Conservation (phyloP, 2,113 vertebrate genomes). For the Ursus arctos region DNA sequence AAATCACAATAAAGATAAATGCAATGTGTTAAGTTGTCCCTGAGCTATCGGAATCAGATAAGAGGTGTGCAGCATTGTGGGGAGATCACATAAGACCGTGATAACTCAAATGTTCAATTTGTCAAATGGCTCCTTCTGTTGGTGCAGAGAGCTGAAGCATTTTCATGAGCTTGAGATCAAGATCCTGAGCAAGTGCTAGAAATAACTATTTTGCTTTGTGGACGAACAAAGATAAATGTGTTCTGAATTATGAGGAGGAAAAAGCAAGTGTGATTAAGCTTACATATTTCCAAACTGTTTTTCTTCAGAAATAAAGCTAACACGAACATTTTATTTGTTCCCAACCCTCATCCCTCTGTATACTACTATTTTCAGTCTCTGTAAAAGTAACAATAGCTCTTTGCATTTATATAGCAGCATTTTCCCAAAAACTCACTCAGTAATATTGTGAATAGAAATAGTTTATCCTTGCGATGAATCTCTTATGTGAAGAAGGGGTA, state of each 20-base stretch:
- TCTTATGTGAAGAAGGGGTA: constrained; percentile 27
- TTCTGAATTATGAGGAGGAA: constrained; percentile 50
- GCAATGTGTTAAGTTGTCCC: constrained; percentile 48
- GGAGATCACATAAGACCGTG: constrained; percentile 44
- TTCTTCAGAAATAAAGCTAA: constrained; percentile 60
- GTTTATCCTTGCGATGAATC: constrained; percentile 37
- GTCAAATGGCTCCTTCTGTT: constrained; percentile 53
- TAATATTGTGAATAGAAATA: constrained; percentile 60
- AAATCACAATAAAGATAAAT: constrained; percentile 74
- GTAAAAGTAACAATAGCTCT: constrained; percentile 47
- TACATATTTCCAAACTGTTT: constrained; percentile 36
- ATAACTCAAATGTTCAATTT: constrained; percentile 55
- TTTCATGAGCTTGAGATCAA: constrained; percentile 45
- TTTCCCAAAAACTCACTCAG: neutral
- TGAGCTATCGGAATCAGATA: constrained; percentile 64
- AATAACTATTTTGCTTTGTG: constrained; percentile 54
- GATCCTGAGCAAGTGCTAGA: neutral
- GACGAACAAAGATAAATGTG: constrained; percentile 62
- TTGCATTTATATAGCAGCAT: constrained; percentile 46
- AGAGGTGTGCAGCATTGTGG: constrained; percentile 24
- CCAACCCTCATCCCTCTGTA: neutral
- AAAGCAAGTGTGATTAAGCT: constrained; percentile 37
- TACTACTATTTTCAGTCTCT: neutral
- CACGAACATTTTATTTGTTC: neutral
- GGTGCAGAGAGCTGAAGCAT: neutral